These are phyloP conservation scores for Passer domesticus DNA, from an alignment of 2,113 vertebrate genomes.

Conservation along the genomic window DNA sequence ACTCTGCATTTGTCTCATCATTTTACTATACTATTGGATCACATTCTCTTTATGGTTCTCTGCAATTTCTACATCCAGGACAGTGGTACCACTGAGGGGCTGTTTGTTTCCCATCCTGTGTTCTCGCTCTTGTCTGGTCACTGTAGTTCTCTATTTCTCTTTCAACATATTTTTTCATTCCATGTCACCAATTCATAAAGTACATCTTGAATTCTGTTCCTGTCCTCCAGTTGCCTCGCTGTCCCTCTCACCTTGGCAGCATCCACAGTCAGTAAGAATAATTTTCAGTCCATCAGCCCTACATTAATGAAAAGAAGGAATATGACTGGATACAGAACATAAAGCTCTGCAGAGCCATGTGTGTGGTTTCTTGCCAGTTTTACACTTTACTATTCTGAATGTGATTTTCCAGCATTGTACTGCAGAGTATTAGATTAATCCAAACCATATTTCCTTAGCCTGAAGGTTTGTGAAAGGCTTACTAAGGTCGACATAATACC, in stretches of 20 bases:
- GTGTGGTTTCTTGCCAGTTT: not conserved
- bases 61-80: not conserved
- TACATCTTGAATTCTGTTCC: not conserved
- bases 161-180: not conserved
- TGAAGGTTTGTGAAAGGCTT: not conserved
- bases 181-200: not conserved
- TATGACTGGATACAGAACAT: not conserved
- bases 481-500: not conserved
- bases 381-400: not conserved
- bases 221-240: rapidly evolving
- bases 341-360: not conserved
- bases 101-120: not conserved
- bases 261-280: not conserved
- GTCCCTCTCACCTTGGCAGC: not conserved
- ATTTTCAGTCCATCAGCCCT: not conserved
- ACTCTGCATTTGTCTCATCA: not conserved
- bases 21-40: not conserved
- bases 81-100: not conserved
- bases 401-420: not conserved
- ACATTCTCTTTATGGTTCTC: not conserved
- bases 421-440: not conserved
- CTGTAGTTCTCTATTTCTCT: not conserved
- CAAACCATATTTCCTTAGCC: not conserved
- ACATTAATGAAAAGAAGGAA: not conserved
- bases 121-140: rapidly evolving